Evolutionary conservation across 1,140 invertebrate genomes (phyloP).

Genomic region (Drosophila dunni): DNA sequence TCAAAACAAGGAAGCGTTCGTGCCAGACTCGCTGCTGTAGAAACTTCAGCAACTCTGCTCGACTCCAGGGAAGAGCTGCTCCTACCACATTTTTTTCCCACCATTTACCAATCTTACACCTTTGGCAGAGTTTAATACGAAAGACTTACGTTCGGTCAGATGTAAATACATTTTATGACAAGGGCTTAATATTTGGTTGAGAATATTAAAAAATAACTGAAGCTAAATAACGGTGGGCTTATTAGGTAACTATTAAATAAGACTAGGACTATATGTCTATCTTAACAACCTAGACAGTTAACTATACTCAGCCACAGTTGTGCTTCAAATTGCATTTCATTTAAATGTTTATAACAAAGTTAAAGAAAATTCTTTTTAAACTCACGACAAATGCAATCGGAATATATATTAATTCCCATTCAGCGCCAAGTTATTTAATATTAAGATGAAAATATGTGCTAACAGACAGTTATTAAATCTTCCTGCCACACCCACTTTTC

Average conservation of each 20-base stretch:
- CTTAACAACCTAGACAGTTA: too few relatives aligned
- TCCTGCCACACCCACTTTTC: neutral
- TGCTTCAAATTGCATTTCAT: too few relatives aligned
- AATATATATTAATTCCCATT: neutral
- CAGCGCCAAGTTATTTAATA: slow-evolving; percentile 15
- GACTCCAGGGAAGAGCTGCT: neutral
- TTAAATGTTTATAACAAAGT: neutral
- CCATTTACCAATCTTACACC: neutral
- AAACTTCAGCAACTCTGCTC: neutral
- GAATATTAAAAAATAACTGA: too few relatives aligned
- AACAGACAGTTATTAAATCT: slow-evolving; percentile 40
- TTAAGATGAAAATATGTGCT: slow-evolving; percentile 24
- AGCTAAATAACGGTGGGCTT: too few relatives aligned
- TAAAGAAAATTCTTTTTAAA: slow-evolving; percentile 6
- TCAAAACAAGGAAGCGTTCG: slow-evolving; percentile 50
- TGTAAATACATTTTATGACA: neutral
- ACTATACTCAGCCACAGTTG: too few relatives aligned
- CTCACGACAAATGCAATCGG: slow-evolving; percentile 6
- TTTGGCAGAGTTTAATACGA: slow-evolving; percentile 26
- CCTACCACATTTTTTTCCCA: neutral
- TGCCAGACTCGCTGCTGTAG: slow-evolving; percentile 18
- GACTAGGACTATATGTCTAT: too few relatives aligned
- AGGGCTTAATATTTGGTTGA: neutral
- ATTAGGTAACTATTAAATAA: too few relatives aligned
- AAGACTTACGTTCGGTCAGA: neutral